These are phyloP conservation scores for Tenthredo distinguenda DNA, from an alignment of 2,888 invertebrate genomes.

Conservation along the genomic window DNA sequence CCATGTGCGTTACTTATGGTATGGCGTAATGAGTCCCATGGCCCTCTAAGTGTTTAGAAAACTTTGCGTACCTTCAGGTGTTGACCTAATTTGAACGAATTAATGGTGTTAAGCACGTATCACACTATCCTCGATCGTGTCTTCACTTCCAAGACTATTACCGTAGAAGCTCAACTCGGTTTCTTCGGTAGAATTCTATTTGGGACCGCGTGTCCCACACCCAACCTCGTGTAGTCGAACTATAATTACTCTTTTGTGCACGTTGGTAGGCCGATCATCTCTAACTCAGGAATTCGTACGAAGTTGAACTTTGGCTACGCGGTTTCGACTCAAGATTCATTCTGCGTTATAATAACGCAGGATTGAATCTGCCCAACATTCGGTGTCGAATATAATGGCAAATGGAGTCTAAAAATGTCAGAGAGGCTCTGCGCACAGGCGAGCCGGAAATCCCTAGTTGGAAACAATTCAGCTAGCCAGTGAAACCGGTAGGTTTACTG, in stretches of 20 bases:
- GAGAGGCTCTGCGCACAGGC: background rate
- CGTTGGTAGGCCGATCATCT: constrained; percentile 9
- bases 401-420: background rate
- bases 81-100: background rate
- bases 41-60: background rate
- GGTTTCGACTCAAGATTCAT: background rate
- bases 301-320: background rate
- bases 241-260: constrained; percentile 47
- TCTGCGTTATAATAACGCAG: background rate
- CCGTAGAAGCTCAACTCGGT: constrained; percentile 3
- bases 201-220: constrained; percentile 30
- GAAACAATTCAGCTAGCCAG: constrained; percentile 32
- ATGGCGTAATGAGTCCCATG: background rate
- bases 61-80: background rate
- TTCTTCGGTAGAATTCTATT: constrained; percentile 38
- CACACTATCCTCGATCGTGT: background rate
- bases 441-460: constrained; percentile 31
- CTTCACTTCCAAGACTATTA: constrained; percentile 12
- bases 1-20: background rate
- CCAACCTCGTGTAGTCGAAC: constrained; percentile 1
- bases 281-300: background rate
- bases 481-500: constrained; percentile 1
- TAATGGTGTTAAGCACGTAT: background rate
- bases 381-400: background rate
- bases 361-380: background rate